Conservation (phyloP, 2,888 invertebrate genomes). For the Scaeva pyrastri region DNA sequence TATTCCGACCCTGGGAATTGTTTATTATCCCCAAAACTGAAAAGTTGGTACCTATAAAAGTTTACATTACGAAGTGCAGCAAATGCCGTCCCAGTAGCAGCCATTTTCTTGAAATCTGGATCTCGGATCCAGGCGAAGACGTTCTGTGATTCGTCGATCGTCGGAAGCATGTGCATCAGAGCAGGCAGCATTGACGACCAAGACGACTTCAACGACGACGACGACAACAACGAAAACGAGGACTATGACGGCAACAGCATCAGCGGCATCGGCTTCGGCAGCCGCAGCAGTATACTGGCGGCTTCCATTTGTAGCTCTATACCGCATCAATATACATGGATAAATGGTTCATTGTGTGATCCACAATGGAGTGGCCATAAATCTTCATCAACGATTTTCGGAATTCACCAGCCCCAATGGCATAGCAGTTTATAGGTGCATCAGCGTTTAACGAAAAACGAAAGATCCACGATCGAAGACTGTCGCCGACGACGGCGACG, state of each 20-base stretch:
- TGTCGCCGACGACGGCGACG: constrained; percentile 41
- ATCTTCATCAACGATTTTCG: constrained; percentile 73
- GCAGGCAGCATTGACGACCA: constrained; percentile 39
- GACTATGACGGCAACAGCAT: constrained; percentile 1
- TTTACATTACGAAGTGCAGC: constrained; percentile 43
- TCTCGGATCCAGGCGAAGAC: constrained; percentile 57
- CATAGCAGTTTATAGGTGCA: constrained; percentile 25
- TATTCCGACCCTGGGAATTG: constrained; percentile 73
- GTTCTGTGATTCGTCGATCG: constrained; percentile 75
- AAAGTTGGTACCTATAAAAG: constrained; percentile 50
- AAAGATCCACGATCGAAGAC: constrained; percentile 67
- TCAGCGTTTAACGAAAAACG: background rate
- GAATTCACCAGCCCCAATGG: constrained; percentile 59
- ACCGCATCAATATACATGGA: constrained; percentile 65
- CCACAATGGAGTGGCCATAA: constrained; percentile 75
- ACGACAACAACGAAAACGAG: constrained; percentile 1
- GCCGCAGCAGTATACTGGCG: constrained; percentile 13
- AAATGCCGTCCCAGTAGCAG: constrained; percentile 50
- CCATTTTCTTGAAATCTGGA: constrained; percentile 72
- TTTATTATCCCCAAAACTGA: constrained; percentile 48
- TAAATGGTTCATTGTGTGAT: constrained; percentile 76
- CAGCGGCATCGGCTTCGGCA: background rate
- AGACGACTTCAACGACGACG: background rate
- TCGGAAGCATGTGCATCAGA: constrained; percentile 59
- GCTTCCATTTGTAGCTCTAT: constrained; percentile 58